Conservation (phyloP, 2,888 invertebrate species). For the Sphaeridia pumilis region DNA sequence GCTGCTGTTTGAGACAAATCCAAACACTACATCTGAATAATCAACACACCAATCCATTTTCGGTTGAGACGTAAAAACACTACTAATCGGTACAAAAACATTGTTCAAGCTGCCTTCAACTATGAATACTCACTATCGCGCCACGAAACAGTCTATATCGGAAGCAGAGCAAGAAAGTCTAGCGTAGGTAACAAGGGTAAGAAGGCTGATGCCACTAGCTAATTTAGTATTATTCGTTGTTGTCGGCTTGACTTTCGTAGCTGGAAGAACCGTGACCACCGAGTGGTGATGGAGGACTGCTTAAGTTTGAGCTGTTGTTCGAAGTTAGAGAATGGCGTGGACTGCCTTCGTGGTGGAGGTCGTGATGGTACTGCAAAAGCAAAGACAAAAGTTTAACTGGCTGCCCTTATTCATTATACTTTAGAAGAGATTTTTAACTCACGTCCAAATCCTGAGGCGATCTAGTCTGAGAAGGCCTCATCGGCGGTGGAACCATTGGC, state of each 20-base stretch:
- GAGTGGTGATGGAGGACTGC: conserved; percentile 58
- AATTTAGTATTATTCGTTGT: conserved; percentile 24
- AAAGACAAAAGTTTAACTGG: neutral
- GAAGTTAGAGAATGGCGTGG: conserved; percentile 61
- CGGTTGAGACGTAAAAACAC: too few relatives aligned
- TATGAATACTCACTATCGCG: too few relatives aligned
- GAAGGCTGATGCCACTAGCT: too few relatives aligned
- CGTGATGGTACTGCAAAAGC: conserved; percentile 38
- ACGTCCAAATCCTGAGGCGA: conserved; percentile 32
- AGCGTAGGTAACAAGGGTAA: too few relatives aligned
- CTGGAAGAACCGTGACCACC: conserved; percentile 54
- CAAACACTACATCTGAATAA: too few relatives aligned
- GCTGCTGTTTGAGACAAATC: too few relatives aligned
- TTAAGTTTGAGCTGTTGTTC: conserved; percentile 61
- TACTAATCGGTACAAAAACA: too few relatives aligned
- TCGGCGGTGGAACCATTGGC: conserved; percentile 32
- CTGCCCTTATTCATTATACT: too few relatives aligned
- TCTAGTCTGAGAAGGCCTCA: conserved; percentile 29
- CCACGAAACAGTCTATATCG: too few relatives aligned
- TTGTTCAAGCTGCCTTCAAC: too few relatives aligned
- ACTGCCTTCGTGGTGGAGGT: conserved; percentile 44
- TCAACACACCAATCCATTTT: too few relatives aligned
- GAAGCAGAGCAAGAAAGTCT: too few relatives aligned
- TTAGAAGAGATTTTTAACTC: conserved; percentile 8
- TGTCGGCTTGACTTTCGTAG: conserved; percentile 46